phyloP scores from a whole-genome alignment of 1,140 invertebrate species.

The Dufourea novaeangliae region DNA sequence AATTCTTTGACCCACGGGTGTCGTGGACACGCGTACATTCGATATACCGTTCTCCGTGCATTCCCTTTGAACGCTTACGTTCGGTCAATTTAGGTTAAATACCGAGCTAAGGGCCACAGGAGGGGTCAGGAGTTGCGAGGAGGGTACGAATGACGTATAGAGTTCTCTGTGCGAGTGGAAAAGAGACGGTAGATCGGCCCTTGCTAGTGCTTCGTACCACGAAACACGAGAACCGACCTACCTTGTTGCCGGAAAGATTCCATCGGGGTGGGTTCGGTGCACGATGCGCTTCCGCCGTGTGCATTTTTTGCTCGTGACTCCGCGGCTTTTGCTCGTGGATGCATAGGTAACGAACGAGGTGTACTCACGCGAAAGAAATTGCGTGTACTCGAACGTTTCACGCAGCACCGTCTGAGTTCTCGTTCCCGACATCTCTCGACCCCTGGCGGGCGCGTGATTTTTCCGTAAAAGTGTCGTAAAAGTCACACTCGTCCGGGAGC shows the following conservation, averaged over 20 bases:
- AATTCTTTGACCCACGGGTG: neutral
- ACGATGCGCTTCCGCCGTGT: neutral
- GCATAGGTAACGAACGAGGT: slow-evolving; percentile 31
- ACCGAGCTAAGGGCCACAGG: neutral
- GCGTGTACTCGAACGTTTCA: slow-evolving; percentile 1
- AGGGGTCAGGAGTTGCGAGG: neutral
- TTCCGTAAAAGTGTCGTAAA: neutral
- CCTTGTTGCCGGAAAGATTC: slow-evolving; percentile 25
- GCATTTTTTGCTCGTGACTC: neutral
- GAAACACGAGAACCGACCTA: slow-evolving; percentile 12
- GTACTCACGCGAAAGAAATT: slow-evolving; percentile 37
- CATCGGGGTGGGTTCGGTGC: neutral
- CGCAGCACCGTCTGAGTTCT: neutral
- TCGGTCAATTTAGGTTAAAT: slow-evolving; percentile 38
- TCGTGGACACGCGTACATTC: slow-evolving; percentile 1
- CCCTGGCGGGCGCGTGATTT: neutral
- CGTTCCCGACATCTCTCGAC: neutral
- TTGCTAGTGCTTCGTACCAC: slow-evolving; percentile 5
- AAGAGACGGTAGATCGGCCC: neutral
- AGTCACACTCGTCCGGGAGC: neutral
- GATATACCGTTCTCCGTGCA: neutral
- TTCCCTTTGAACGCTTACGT: neutral
- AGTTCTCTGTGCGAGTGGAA: slow-evolving; percentile 4
- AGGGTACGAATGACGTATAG: neutral
- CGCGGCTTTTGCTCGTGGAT: neutral